Percentiles rank a stretch among this genome's conserved stretches.
Conservation (phyloP, 2,888 invertebrate genomes). For the Lumbricus terrestris region DNA sequence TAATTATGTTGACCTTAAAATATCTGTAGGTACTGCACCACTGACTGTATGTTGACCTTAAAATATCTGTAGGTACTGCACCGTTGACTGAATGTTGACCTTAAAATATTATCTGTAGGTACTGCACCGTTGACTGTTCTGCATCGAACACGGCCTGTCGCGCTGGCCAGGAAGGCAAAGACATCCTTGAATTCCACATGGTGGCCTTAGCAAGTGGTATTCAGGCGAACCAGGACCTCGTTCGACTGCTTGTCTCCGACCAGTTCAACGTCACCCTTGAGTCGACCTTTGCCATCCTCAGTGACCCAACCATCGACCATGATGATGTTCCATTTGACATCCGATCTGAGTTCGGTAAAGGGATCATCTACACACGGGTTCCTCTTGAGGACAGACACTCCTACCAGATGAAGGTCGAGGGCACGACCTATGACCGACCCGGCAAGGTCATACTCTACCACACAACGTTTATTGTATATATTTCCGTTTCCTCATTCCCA, state of each 20-base stretch:
- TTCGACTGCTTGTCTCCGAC: conserved; percentile 60
- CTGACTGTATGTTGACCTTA: too few species aligned
- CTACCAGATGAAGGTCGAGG: conserved; percentile 59
- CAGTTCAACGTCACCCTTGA: conserved; percentile 54
- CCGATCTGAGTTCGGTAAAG: conserved; percentile 43
- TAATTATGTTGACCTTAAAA: too few species aligned
- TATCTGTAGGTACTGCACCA: not conserved
- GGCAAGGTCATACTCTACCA: conserved; percentile 50
- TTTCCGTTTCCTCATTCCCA: conserved; percentile 57
- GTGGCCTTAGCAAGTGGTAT: conserved; percentile 59
- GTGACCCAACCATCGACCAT: conserved; percentile 40
- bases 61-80: not conserved
- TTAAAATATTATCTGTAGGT: not conserved
- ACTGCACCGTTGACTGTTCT: not conserved
- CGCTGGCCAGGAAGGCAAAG: conserved; percentile 43
- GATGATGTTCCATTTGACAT: not conserved
- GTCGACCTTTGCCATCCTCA: conserved; percentile 56
- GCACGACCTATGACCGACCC: conserved; percentile 59
- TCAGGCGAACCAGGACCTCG: conserved; percentile 55
- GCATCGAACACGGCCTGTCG: not conserved
- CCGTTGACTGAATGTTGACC: too few species aligned
- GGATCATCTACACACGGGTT: conserved; percentile 59
- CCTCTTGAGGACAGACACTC: conserved; percentile 53
- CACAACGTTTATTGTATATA: conserved; percentile 57
- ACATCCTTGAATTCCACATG: conserved; percentile 59